These are phyloP conservation scores for Oscheius sp. DNA, from an alignment of 2,888 invertebrate genomes.

Conservation along the genomic window DNA sequence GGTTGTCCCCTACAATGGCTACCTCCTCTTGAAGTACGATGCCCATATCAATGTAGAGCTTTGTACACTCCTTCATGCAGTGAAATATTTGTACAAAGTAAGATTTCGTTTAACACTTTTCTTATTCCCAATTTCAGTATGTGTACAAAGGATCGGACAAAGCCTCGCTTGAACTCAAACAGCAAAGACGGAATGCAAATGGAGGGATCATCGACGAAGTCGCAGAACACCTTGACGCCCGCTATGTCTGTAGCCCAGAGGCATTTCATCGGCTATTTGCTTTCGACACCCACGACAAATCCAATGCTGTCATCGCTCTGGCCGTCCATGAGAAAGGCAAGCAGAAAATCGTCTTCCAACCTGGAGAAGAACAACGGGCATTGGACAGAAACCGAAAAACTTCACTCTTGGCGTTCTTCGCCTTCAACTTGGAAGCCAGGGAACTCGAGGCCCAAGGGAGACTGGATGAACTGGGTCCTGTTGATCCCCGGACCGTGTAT, in stretches of 20 bases:
- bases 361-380: neutral
- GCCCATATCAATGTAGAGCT: conserved; percentile 66
- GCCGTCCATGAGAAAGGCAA: neutral
- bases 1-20: conserved; percentile 73
- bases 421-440: neutral
- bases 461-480: neutral
- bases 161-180: neutral
- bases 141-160: conserved; percentile 62
- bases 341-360: neutral
- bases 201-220: conserved; percentile 41
- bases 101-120: conserved; percentile 40
- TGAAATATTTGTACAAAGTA: conserved; percentile 52
- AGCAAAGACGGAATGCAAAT: neutral
- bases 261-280: conserved; percentile 39
- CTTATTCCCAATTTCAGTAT: conserved; percentile 36
- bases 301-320: conserved; percentile 7
- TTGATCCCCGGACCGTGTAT: neutral
- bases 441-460: neutral
- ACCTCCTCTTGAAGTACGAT: conserved; percentile 49
- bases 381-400: neutral
- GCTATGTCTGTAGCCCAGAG: conserved; percentile 50
- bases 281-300: neutral
- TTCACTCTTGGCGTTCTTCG: conserved; percentile 1
- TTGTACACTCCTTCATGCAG: conserved; percentile 63
- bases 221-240: conserved; percentile 35